Percentiles rank a stretch among this genome's conserved stretches.
Evolutionary conservation across 2,888 invertebrate genomes (phyloP).

Genomic region (Clitarchus hookeri): DNA sequence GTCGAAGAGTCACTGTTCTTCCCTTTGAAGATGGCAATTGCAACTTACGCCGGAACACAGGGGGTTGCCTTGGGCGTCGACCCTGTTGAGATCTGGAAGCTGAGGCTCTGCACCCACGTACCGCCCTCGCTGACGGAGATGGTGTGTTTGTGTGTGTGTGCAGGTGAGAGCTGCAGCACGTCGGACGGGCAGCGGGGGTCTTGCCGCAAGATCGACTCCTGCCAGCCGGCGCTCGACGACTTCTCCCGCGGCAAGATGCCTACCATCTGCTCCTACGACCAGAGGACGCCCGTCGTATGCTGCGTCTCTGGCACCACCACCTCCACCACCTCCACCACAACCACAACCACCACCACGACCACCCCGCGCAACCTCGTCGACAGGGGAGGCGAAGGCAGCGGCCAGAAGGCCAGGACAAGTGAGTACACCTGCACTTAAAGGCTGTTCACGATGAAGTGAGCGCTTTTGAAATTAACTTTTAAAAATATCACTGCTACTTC

Average conservation of each 20-base stretch:
- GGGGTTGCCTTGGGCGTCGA: background rate
- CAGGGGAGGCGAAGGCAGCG: background rate
- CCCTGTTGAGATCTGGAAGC: background rate
- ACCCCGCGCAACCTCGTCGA: background rate
- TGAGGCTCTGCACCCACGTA: too few species aligned
- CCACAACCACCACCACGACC: background rate
- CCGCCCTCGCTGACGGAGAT: background rate
- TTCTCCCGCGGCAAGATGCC: constrained; percentile 7
- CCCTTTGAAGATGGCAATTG: background rate
- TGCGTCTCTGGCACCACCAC: background rate
- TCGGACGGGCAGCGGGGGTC: background rate
- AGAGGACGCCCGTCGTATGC: constrained; percentile 17
- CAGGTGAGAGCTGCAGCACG: background rate
- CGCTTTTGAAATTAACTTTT: too few species aligned
- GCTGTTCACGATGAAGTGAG: too few species aligned
- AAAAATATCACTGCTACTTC: too few species aligned
- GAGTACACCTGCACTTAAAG: background rate
- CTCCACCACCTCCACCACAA: background rate
- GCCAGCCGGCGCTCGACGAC: constrained; percentile 3
- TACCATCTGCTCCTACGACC: constrained; percentile 24
- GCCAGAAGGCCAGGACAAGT: background rate
- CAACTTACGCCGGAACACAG: background rate
- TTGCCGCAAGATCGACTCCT: background rate
- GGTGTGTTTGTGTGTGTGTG: background rate
- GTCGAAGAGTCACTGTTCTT: background rate